These are phyloP conservation scores for Drosophila nigricruria DNA, from an alignment of 2,888 invertebrate genomes.

Conservation along the genomic window DNA sequence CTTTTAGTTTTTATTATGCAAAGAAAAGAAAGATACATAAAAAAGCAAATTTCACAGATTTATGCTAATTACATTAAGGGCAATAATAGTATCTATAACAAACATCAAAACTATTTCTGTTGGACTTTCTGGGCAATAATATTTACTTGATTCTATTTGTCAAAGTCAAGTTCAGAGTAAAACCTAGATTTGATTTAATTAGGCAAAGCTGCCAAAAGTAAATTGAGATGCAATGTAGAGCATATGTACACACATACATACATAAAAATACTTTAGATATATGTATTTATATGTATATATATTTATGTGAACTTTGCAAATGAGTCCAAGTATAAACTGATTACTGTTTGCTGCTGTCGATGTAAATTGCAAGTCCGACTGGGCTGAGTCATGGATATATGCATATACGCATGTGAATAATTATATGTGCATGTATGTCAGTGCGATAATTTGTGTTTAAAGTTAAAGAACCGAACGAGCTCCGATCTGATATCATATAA, in stretches of 20 bases:
- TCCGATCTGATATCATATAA: constrained; percentile 2
- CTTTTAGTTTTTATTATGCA: background rate
- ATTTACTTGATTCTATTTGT: background rate
- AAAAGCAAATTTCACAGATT: background rate
- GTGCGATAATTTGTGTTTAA: background rate
- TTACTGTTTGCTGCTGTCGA: constrained; percentile 12
- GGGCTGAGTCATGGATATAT: constrained; percentile 9
- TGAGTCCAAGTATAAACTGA: constrained; percentile 16
- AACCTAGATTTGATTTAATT: constrained; percentile 63
- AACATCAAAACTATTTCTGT: background rate
- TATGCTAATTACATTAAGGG: background rate
- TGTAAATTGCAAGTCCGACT: constrained; percentile 6
- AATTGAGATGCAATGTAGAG: constrained; percentile 12
- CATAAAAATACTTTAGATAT: background rate
- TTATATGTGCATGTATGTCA: constrained; percentile 3
- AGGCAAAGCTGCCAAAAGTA: constrained; percentile 28
- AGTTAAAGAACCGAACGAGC: constrained; percentile 1
- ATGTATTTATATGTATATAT: background rate
- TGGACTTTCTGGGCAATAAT: background rate
- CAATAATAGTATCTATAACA: background rate
- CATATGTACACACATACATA: background rate
- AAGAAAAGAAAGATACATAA: too few relatives aligned
- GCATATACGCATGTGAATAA: background rate
- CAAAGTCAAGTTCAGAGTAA: constrained; percentile 58
- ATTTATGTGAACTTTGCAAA: constrained; percentile 10